A percentile compares a stretch with the other conserved stretches of the same genome.
Evolutionary conservation across 2,888 invertebrate species (phyloP).

Genomic region (Epinotia brunnichana): DNA sequence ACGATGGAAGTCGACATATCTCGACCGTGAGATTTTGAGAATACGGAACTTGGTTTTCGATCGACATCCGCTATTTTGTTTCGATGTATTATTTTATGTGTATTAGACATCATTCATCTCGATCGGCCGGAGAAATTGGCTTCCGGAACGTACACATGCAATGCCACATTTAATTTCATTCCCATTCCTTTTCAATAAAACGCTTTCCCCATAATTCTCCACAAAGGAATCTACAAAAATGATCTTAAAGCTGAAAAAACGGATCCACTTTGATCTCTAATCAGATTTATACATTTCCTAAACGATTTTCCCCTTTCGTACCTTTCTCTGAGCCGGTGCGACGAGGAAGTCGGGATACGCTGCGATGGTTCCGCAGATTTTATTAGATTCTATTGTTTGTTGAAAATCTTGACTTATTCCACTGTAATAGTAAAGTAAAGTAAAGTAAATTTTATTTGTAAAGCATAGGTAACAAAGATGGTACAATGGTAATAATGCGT

Average conservation of each 20-base stretch:
- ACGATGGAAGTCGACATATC: no score
- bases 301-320: slow-evolving; percentile 13
- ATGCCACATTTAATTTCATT: slow-evolving; percentile 1
- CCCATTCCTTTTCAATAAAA: slow-evolving; percentile 4
- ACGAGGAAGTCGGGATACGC: background rate
- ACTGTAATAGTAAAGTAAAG: no score
- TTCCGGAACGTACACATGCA: background rate
- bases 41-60: no score
- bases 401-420: background rate
- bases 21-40: no score
- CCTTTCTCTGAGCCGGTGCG: background rate
- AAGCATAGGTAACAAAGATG: no score
- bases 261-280: slow-evolving; percentile 8
- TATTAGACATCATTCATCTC: no score
- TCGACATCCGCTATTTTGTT: no score
- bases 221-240: slow-evolving; percentile 10
- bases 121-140: no score
- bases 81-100: no score
- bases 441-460: no score
- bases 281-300: slow-evolving; percentile 21
- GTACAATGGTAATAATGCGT: no score
- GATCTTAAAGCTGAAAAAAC: slow-evolving; percentile 10
- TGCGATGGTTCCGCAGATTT: background rate
- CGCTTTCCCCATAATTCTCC: slow-evolving; percentile 3
- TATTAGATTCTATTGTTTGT: background rate